phyloP scores from a whole-genome alignment of 2,113 vertebrate genomes.

The Catharus minimus region DNA sequence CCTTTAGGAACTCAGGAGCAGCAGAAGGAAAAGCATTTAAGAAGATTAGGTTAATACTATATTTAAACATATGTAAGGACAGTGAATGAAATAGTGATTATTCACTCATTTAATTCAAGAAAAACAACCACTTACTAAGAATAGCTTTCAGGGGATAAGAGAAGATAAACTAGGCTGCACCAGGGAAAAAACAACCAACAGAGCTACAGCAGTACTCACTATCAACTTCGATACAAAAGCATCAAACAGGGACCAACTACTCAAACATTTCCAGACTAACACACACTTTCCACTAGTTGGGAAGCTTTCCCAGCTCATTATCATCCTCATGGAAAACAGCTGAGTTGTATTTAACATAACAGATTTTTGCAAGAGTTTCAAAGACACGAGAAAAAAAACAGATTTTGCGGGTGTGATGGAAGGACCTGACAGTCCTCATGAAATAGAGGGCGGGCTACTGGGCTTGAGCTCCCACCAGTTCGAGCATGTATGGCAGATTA shows the following conservation, averaged over 20 bases:
- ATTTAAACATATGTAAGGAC: slow-evolving; percentile 66
- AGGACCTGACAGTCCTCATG: background rate
- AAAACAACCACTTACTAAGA: slow-evolving; percentile 37
- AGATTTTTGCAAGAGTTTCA: background rate
- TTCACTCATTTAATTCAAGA: slow-evolving; percentile 10
- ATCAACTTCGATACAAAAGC: background rate
- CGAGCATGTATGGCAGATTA: fast-evolving
- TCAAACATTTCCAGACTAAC: background rate
- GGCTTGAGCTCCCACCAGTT: background rate
- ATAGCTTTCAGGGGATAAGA: slow-evolving; percentile 34
- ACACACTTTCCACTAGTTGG: background rate
- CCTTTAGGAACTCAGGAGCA: slow-evolving; percentile 16
- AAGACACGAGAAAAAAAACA: fast-evolving
- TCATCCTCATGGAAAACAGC: background rate
- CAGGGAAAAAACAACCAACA: background rate
- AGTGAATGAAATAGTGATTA: slow-evolving; percentile 54
- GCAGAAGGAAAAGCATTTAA: slow-evolving; percentile 48
- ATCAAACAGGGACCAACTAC: background rate
- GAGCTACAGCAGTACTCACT: background rate
- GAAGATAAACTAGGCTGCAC: slow-evolving; percentile 19
- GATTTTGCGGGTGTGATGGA: background rate
- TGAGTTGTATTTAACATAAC: background rate
- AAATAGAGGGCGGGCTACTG: fast-evolving
- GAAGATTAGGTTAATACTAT: slow-evolving; percentile 57
- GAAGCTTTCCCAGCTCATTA: background rate